These are phyloP conservation scores for Pardosa pseudoannulata DNA, from an alignment of 2,888 invertebrate genomes.

Conservation along the genomic window DNA sequence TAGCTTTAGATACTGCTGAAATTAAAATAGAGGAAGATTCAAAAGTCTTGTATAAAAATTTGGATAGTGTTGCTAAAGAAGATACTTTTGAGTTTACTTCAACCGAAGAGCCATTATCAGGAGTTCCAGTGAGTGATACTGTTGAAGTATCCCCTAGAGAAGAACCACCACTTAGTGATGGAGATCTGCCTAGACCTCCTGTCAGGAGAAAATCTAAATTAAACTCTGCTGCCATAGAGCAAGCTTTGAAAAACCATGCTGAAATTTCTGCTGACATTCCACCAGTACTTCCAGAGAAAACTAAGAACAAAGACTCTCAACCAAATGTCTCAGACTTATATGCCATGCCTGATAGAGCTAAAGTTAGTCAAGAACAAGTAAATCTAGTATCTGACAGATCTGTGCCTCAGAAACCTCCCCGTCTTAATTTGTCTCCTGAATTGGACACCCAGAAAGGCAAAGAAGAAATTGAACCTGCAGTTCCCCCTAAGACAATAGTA, in stretches of 20 bases:
- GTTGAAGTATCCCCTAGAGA: neutral
- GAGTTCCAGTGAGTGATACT: neutral
- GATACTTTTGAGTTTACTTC: neutral
- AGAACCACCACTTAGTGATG: neutral
- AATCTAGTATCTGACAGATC: neutral
- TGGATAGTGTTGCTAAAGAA: neutral
- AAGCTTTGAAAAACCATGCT: slow-evolving; percentile 38
- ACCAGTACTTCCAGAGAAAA: slow-evolving; percentile 46
- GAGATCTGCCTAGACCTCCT: slow-evolving; percentile 36
- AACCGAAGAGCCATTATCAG: neutral
- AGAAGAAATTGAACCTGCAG: slow-evolving; percentile 3
- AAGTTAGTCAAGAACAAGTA: neutral
- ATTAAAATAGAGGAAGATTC: neutral
- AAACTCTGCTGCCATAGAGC: slow-evolving; percentile 50
- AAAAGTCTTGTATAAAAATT: neutral
- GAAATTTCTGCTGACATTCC: slow-evolving; percentile 16
- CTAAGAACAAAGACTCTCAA: slow-evolving; percentile 23
- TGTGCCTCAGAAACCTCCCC: slow-evolving; percentile 42
- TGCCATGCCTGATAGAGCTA: slow-evolving; percentile 38
- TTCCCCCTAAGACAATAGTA: neutral
- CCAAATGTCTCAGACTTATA: slow-evolving; percentile 24
- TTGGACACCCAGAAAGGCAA: neutral
- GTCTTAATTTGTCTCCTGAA: slow-evolving; percentile 21
- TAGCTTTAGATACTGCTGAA: neutral
- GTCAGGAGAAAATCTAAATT: slow-evolving; percentile 60